These are phyloP conservation scores for Eublepharis macularius DNA, from an alignment of 2,113 vertebrate species.

Conservation along the genomic window DNA sequence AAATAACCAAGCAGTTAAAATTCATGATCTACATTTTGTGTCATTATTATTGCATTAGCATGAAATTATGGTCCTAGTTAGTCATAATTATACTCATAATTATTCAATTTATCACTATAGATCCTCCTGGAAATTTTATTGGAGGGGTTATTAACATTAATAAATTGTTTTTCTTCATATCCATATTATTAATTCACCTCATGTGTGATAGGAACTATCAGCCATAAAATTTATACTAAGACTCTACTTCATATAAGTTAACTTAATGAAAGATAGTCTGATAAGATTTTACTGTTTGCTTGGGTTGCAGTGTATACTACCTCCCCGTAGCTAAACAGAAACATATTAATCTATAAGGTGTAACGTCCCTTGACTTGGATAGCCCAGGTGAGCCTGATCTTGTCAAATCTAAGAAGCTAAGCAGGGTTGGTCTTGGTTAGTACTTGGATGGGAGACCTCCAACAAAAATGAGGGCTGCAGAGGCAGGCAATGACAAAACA, in stretches of 20 bases:
- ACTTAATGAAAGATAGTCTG: constrained; percentile 41
- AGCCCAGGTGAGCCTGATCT: too few species aligned
- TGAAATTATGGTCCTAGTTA: constrained; percentile 83
- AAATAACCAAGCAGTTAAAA: constrained; percentile 80
- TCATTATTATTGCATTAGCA: constrained; percentile 85
- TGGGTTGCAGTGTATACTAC: constrained; percentile 18
- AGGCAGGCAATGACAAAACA: too few species aligned
- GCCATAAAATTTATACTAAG: constrained; percentile 66
- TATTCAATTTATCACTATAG: constrained; percentile 84
- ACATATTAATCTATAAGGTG: background rate
- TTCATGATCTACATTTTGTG: constrained; percentile 81
- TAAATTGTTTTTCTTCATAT: constrained; percentile 85
- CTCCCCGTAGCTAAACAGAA: constrained; percentile 1
- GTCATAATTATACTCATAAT: constrained; percentile 83
- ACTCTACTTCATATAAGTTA: constrained; percentile 33
- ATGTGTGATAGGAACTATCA: constrained; percentile 72
- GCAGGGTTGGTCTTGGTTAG: too few species aligned
- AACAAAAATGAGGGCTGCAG: too few species aligned
- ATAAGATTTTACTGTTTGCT: constrained; percentile 54
- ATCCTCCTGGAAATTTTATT: constrained; percentile 81
- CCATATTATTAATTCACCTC: constrained; percentile 76
- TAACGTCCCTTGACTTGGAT: too few species aligned
- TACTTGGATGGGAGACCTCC: too few species aligned
- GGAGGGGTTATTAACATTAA: constrained; percentile 83
- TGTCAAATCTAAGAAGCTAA: too few species aligned